Percentiles rank a stretch among this genome's conserved stretches.
Conservation (phyloP, 2,113 vertebrate species). For the Alces alces region DNA sequence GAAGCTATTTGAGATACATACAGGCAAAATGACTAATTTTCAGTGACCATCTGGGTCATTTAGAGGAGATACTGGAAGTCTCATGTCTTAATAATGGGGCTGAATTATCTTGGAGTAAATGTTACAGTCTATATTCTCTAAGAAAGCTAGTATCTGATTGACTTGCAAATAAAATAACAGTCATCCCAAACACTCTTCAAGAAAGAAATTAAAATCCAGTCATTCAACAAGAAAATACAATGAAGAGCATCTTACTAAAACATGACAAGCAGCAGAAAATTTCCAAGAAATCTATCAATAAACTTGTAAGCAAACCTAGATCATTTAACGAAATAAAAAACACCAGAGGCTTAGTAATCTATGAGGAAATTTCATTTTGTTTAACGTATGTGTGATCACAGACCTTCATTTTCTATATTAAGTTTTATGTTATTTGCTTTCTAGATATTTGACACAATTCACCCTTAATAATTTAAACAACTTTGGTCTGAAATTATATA, state of each 20-base stretch:
- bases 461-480: not conserved
- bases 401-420: not conserved
- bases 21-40: not conserved
- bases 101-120: not conserved
- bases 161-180: not conserved
- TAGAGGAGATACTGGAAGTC: not conserved
- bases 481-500: not conserved
- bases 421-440: not conserved
- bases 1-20: not conserved
- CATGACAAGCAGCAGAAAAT: not conserved
- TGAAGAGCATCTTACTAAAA: not conserved
- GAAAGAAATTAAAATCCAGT: not conserved
- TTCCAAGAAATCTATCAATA: not conserved
- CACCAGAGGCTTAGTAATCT: not conserved
- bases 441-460: not conserved
- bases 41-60: not conserved
- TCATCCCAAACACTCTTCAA: not conserved
- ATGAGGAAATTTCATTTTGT: not conserved
- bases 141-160: not conserved
- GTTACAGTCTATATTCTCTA: not conserved
- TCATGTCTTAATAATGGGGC: not conserved
- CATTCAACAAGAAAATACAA: not conserved
- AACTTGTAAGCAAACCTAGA: not conserved
- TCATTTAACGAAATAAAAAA: not conserved
- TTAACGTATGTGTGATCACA: not conserved